Base-by-base conservation (phyloP, 2,797 vertebrate genomes). In the Macropodus opercularis region DNA sequence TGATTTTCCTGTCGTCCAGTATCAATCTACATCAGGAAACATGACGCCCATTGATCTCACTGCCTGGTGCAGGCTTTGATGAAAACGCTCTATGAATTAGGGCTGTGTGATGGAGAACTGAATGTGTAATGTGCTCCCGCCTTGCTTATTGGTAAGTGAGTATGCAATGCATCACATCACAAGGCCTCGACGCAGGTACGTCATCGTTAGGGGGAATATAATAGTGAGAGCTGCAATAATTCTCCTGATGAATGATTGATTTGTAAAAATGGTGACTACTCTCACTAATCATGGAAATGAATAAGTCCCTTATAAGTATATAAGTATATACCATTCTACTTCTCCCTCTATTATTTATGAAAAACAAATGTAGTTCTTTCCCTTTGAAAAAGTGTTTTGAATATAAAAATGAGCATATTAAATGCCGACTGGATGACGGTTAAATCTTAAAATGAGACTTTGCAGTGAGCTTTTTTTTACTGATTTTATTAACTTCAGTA, bases 51-150 rank as follows among this genome's bases (percentile, higher is more conserved):
- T 81, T 85, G 78, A 88, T 86, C 81, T 67, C 31, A 48, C 63
- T 56, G 80, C 75, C 55, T 58, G 69, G 72, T 66, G 15, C 39
- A 0, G 41, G 56, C 77, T 80, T 84, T 75, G 84, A 87, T 85
- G 80, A 84, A 89, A 89, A 77, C 4, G 59, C 63, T 63, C 75
- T 56, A 82, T 85, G 72, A 84, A 86, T 89, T 85, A 89, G 54
- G 70, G 66, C 34, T 3, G 58, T 35, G 69, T 74, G 82, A 85
- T 84, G 77, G 76, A 74, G 79, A 82, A 71, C 63, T 49, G 75
- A 77, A 83, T 59, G 62, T 64, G 47, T 84, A 81, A 86, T 81
- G 47, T 19, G 59, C 43, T 67, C 63, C 72, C 19, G 47, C 70
- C 61, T 75, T 39, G 65, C 42, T 74, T 77, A 82, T 76, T 79